Conservation (phyloP, 1,140 invertebrate species). For the Lucilia sericata region DNA sequence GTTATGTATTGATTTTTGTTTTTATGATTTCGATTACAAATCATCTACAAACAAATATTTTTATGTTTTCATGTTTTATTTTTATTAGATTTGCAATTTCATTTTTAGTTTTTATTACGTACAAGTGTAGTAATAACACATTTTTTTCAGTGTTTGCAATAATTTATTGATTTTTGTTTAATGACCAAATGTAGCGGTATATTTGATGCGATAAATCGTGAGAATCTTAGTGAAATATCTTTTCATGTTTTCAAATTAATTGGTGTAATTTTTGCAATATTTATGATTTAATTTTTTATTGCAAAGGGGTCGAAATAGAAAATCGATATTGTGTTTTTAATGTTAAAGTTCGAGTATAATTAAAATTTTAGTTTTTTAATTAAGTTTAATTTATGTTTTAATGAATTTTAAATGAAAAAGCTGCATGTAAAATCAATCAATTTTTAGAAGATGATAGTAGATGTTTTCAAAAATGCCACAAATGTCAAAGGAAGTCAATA, state of each 20-base stretch:
- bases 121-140: neutral
- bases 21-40: neutral
- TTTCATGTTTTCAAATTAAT: neutral
- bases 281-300: too few species aligned
- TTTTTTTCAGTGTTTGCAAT: neutral
- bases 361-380: too few species aligned
- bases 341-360: too few species aligned
- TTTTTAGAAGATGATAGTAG: too few species aligned
- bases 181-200: neutral
- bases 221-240: neutral
- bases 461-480: too few species aligned
- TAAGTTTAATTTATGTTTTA: too few species aligned
- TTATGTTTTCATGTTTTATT: neutral
- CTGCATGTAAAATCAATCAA: too few species aligned
- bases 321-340: too few species aligned
- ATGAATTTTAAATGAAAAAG: too few species aligned
- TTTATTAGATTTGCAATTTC: neutral
- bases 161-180: slow-evolving; percentile 5
- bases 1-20: neutral
- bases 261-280: neutral
- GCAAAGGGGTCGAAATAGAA: too few species aligned
- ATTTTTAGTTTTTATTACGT: neutral
- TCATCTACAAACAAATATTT: neutral
- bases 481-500: too few species aligned
- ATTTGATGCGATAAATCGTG: neutral